phyloP scores from a whole-genome alignment of 2,888 invertebrate genomes.

The Oxystoma pomonae region DNA sequence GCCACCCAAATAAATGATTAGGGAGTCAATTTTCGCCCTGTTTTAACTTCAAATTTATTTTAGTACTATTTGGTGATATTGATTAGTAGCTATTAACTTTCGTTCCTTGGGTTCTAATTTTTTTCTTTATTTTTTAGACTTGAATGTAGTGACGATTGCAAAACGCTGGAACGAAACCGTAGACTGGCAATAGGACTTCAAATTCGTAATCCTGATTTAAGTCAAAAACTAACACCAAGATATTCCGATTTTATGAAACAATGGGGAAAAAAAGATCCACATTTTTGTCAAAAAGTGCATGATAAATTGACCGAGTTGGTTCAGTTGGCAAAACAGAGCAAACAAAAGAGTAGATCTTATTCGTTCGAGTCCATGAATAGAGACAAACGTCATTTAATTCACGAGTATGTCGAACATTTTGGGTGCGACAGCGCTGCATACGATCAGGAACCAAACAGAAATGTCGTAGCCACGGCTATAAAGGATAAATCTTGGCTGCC shows the following conservation, averaged over 20 bases:
- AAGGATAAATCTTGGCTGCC: constrained; percentile 73
- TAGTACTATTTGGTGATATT: too few relatives aligned
- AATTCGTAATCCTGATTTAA: constrained; percentile 85
- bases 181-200: constrained; percentile 87
- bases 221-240: constrained; percentile 73
- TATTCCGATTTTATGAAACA: constrained; percentile 84
- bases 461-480: constrained; percentile 86
- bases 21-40: too few relatives aligned
- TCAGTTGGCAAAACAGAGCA: constrained; percentile 78
- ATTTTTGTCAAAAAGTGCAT: constrained; percentile 78
- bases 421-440: constrained; percentile 92
- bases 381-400: constrained; percentile 87
- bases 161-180: constrained; percentile 80
- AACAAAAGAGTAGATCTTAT: constrained; percentile 52
- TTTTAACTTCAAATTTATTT: too few relatives aligned
- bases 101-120: too few relatives aligned
- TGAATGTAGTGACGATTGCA: constrained; percentile 92
- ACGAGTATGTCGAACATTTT: constrained; percentile 93
- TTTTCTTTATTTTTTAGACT: constrained; percentile 64
- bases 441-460: constrained; percentile 92
- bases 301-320: constrained; percentile 81
- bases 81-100: too few relatives aligned
- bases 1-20: too few relatives aligned
- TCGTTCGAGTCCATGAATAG: constrained; percentile 93
- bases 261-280: constrained; percentile 76